Base-by-base conservation (phyloP, 2,113 vertebrate species). In the Pangasianodon gigas region DNA sequence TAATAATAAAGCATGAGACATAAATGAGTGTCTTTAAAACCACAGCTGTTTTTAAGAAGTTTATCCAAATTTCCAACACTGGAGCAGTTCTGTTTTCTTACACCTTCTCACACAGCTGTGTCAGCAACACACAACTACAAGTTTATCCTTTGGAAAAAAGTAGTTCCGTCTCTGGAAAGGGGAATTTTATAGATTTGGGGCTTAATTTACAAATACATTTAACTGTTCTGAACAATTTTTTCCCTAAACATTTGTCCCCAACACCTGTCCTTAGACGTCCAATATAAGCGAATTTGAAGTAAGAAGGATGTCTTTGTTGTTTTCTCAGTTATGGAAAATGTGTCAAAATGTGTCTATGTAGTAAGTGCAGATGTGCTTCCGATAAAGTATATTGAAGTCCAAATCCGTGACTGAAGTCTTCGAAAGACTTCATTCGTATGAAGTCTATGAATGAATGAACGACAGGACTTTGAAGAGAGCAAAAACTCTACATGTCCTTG, bases 401-500 rank as follows among this genome's bases (percentile, higher is more conserved):
- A 54, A 83, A 58, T 58, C 11, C 32, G 1, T 58, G 79, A 29
- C 26, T 82, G 32, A 58, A 13, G 26, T 52, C 13, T n/a, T 81
- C 52, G 6, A 83, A 58, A 83, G n/a, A 83, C 19, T 19, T 37
- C 18, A 11, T 37, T 58, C 21, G 26, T 44, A 16, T 41, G 37
- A 44, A 26, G 54, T 60, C 8, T 37, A 56, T 54, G 52, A 82
- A 56, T 56, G 29, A 26, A 60, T 60, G 32, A 44, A 84, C 14
- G 54, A 54, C 37, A 37, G 51, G 32, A 54, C 46, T 80, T 29
- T 80, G 48, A 81, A 14, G 79, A 81, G 79, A 52, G 46, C 29
- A 67, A 75, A 80, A 51, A 37, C 58, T 83, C 46, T 60, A 54
- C 85, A 11, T n/a, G 56, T 75, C 26, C 85, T 83, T 87, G 85